Base-by-base conservation (phyloP, 2,113 vertebrate species). In the Helogale parvula region DNA sequence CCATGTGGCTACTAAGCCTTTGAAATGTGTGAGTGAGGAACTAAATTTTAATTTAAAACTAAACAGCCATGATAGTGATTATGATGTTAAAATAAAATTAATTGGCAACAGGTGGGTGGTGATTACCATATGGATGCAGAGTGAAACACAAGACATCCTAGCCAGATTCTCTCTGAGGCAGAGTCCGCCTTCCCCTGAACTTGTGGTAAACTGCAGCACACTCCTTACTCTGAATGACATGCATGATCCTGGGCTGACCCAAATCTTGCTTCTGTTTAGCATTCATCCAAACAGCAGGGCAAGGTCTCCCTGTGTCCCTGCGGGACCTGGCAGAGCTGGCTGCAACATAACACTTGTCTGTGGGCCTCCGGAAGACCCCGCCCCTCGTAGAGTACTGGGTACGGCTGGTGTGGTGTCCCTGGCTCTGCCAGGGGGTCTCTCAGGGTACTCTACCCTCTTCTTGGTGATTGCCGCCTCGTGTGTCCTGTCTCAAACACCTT, bases 361-460 rank as follows among this genome's bases (percentile, higher is more conserved):
- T 12, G 23, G 60, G 88, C 33, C 35, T 52, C 47, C 27, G 33
- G n/a, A 66, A 52, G n/a, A 35, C 10, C 5, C 25, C 6, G 17
- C 14, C 25, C 25, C 35, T 31, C 13, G 12, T 7, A 57, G 35
- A 25, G 38, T 25, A 31, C 38, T 5, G 60, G 52, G 29, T 5
- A 10, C 1, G 85, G 69, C 27, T 0, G 0, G 41, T 19, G 38
- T 1, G n/a, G 29, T 8, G 7, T 17, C 31, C 19, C 16, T 2
- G 50, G 66, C 33, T 82, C 85, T 89, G 71, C 33, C 19, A 6
- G 74, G 88, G 47, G 35, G 16, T 69, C 71, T 76, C 15, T 54
- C 3, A 1, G 80, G 63, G 41, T 90, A 31, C 68, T 1, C n/a
- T 27, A 7, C 2, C 63, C 21, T 85, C 50, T 69, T 27, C 41